Base-by-base conservation (phyloP, 1,140 invertebrate genomes). In the Microplitis mediator region DNA sequence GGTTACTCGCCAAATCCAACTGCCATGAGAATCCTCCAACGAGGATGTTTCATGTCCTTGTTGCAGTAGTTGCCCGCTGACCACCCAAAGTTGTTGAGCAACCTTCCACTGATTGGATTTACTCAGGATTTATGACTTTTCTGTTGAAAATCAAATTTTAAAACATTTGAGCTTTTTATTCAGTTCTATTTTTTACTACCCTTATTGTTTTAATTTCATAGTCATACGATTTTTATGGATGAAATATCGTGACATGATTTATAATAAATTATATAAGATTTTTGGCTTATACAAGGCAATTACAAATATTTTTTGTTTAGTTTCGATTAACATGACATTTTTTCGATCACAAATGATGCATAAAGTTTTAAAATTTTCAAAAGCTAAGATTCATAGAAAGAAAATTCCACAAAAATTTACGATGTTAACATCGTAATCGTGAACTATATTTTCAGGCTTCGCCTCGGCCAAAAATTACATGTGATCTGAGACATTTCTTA, bases 51-150 rank as follows among this genome's bases (percentile, higher is more conserved):
- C n/a, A 62, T 35, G 34, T 62, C 60, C n/a, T 5, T 66, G 14
- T 68, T 68, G 66, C 34, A 16, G 9, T 11, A 23, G 23, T 23
- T 23, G 23, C 23, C 23, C 23, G 23, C 8, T 16, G 31, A 58
- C 23, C 11, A 36, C 52, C 35, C 13, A 66, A 72, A 72, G 14
- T 72, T 66, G 70, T 72, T 6, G 36, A 65, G 35, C 51, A 72
- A 58, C 62, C 62, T 66, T 72, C 51, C 23, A 66, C 70, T 72
- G 70, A 72, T 72, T 72, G 52, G 50, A 72, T 72, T 66, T 35
- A 4, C 39, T 16, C 50, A 66, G 34, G 35, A 58, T 72, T 66
- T 58, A 72, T 72, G 54, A 61, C 14, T 36, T 71, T 64, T 32
- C 11, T 9, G 45, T 60, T 35, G 2, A 62, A 64, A 71, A 54